Evolutionary conservation across 2,888 invertebrate genomes (phyloP), one percentile per base, ranked within the genome.

Genomic region (Allolobophora icterica): DNA sequence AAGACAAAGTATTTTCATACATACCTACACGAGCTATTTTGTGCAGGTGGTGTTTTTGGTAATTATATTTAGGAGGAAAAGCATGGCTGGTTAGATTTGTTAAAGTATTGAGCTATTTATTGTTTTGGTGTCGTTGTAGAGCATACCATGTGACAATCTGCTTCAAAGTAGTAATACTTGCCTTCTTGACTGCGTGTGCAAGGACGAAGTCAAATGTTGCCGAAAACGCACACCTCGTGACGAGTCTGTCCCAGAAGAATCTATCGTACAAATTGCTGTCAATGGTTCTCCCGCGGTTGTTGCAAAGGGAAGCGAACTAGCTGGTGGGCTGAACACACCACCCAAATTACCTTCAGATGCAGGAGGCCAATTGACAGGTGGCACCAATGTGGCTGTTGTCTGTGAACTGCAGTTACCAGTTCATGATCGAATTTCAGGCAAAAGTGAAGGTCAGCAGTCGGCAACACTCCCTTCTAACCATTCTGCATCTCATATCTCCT

Each of bases 151-250:
- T 71, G 71, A 71, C n/a, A 11, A 71, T 11, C 30, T 71, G 71
- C n/a, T 71, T n/a, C 71, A 30, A n/a, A 71, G 71, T 71, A 71
- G 71, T n/a, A 71, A 71, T 71, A 71, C 71, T 1, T 89, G 89
- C 17, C 40, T 89, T 24, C 89, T 89, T 4, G 89, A 89, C 89
- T 89, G 89, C 15, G 30, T 38, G 15, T 89, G 89, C 34, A 21
- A 89, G 8, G 89, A 89, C 89, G 89, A 89, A 40, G 89, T 89
- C 38, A 35, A 40, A 24, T 89, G 89, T 40, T 89, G 89, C 35
- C 89, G 38, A 24, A 40, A 38, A 89, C 34, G 30, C 21, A 89
- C 89, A 35, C 89, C 89, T 33, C 89, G 38, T 30, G 40, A 35
- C 89, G n/a, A 24, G 24, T 34, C 89, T 6, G 24, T 40, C 89